These are phyloP conservation scores for Semotilus atromaculatus DNA, from an alignment of 2,797 vertebrate genomes.

Conservation along the genomic window DNA sequence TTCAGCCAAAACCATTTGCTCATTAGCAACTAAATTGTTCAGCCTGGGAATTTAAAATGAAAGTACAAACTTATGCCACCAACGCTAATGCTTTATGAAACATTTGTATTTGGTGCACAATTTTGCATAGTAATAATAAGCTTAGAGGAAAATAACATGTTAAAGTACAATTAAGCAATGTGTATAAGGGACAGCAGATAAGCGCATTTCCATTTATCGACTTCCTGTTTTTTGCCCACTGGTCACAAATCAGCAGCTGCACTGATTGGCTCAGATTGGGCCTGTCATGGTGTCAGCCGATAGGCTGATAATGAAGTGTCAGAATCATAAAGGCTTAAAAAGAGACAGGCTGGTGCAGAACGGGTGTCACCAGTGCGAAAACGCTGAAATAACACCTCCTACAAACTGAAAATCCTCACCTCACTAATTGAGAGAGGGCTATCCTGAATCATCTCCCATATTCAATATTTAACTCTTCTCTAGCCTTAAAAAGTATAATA, in stretches of 20 bases:
- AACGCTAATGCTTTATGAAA: conserved; percentile 28
- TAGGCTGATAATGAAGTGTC: conserved; percentile 63
- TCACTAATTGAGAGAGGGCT: conserved; percentile 24
- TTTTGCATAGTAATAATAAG: conserved; percentile 25
- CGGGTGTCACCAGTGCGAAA: conserved; percentile 41
- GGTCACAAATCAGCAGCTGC: conserved; percentile 49
- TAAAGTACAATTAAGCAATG: conserved; percentile 15
- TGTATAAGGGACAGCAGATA: conserved; percentile 43
- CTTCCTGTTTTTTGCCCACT: conserved; percentile 28
- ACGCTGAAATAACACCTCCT: conserved; percentile 46
- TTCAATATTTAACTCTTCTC: conserved; percentile 16
- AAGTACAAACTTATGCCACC: conserved; percentile 4
- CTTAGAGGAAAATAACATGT: conserved; percentile 32
- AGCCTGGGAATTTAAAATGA: neutral
- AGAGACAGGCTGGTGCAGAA: conserved; percentile 39
- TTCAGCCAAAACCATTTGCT: conserved; percentile 27
- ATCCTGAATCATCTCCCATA: conserved; percentile 21
- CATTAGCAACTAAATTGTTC: conserved; percentile 26
- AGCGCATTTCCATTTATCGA: conserved; percentile 32
- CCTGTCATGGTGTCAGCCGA: conserved; percentile 57
- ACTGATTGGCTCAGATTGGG: conserved; percentile 60
- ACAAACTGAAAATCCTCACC: conserved; percentile 17
- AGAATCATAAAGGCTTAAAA: conserved; percentile 45
- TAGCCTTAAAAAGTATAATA: neutral
- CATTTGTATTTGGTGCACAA: conserved; percentile 4